A percentile compares a stretch with the other conserved stretches of the same genome.
phyloP scores from a whole-genome alignment of 2,113 vertebrate species.

The Dermatemys mawii region DNA sequence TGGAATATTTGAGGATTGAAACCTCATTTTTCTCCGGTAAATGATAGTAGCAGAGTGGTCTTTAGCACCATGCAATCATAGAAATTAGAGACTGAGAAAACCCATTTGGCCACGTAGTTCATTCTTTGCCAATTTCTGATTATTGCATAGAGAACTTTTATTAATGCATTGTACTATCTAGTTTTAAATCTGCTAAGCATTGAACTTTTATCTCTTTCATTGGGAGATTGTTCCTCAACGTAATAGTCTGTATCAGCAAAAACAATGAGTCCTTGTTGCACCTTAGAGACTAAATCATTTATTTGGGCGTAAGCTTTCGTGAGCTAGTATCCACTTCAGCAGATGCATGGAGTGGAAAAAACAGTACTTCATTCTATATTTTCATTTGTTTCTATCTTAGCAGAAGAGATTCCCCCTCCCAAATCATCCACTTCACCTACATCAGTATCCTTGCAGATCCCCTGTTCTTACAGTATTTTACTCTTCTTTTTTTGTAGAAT shows the following conservation, averaged over 20 bases:
- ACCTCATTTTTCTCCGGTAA: fast-evolving
- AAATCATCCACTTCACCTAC: not conserved
- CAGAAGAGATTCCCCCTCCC: not conserved
- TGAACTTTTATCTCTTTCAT: not conserved
- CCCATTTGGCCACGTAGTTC: not conserved
- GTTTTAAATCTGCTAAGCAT: not conserved
- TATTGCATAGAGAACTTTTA: not conserved
- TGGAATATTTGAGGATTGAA: not conserved
- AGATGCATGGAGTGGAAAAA: too few species aligned
- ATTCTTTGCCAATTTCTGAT: not conserved
- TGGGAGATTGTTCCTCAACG: not conserved
- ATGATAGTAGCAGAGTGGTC: not conserved
- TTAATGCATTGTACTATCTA: not conserved
- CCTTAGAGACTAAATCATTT: too few species aligned
- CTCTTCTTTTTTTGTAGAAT: not conserved
- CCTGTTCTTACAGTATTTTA: not conserved
- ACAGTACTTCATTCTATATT: not conserved
- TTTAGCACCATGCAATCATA: not conserved
- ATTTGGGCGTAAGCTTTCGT: too few species aligned
- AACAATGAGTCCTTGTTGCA: too few species aligned
- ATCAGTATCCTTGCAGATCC: not conserved
- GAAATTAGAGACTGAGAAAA: not conserved
- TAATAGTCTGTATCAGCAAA: not conserved
- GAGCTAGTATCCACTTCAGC: too few species aligned
- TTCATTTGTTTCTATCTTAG: not conserved